A percentile compares a stretch with the other conserved stretches of the same genome.
Conservation (phyloP, 2,797 vertebrate species). For the Trachops cirrhosus region DNA sequence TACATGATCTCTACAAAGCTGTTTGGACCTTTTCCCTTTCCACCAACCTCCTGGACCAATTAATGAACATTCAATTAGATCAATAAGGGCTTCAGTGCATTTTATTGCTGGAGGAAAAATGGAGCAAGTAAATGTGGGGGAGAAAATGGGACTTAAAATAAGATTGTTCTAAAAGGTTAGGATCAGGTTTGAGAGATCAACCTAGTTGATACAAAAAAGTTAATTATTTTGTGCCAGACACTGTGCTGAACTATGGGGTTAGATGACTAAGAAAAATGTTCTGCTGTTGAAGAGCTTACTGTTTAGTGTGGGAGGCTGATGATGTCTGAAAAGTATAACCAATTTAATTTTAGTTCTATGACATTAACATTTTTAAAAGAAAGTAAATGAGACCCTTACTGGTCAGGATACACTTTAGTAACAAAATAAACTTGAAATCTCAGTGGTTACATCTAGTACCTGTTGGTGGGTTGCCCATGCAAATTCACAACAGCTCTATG, state of each 20-base stretch:
- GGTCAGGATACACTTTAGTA: neutral
- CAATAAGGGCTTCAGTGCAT: neutral
- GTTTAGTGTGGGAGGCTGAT: neutral
- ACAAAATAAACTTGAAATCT: constrained; percentile 17
- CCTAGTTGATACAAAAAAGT: neutral
- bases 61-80: no score
- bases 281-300: neutral
- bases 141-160: neutral
- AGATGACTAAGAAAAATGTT: neutral
- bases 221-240: neutral
- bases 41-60: neutral
- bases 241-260: neutral
- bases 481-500: neutral
- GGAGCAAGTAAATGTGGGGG: neutral
- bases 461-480: neutral
- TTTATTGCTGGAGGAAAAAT: neutral
- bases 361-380: neutral
- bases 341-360: neutral
- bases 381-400: neutral
- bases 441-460: neutral
- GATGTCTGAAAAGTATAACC: neutral
- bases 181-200: neutral
- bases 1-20: neutral
- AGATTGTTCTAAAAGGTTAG: neutral
- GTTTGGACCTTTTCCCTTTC: neutral